These are phyloP conservation scores for Melanotaenia boesemani DNA, from an alignment of 2,797 vertebrate genomes.

Conservation along the genomic window DNA sequence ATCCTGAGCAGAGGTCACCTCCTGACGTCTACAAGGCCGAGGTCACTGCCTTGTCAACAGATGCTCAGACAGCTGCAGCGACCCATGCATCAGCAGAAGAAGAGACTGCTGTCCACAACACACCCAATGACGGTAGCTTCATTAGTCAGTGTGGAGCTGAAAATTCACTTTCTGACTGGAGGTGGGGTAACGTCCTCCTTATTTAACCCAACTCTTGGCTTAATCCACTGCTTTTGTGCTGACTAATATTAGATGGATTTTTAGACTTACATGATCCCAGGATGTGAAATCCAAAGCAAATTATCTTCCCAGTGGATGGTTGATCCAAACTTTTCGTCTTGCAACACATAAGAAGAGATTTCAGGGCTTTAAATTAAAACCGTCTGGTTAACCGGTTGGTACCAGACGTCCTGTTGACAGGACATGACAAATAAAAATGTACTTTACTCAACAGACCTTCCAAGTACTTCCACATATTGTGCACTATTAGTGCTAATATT, in stretches of 20 bases:
- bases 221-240: neutral
- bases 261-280: neutral
- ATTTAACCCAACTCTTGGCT: too few species aligned
- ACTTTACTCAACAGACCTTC: too few species aligned
- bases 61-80: constrained; percentile 38
- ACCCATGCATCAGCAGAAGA: constrained; percentile 50
- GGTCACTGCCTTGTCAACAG: constrained; percentile 46
- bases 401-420: too few species aligned
- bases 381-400: too few species aligned
- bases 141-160: too few species aligned
- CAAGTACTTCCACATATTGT: too few species aligned
- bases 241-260: neutral
- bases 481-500: too few species aligned
- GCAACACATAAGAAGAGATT: neutral
- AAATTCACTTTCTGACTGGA: too few species aligned
- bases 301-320: neutral
- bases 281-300: neutral
- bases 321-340: neutral
- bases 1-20: constrained; percentile 67
- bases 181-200: too few species aligned
- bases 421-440: too few species aligned
- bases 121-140: too few species aligned
- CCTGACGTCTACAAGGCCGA: constrained; percentile 71
- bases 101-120: constrained; percentile 17
- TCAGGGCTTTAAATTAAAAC: too few species aligned